Percentiles rank a stretch among this genome's conserved stretches.
phyloP scores from a whole-genome alignment of 2,888 invertebrate genomes.

The Drosophila prostipennis region DNA sequence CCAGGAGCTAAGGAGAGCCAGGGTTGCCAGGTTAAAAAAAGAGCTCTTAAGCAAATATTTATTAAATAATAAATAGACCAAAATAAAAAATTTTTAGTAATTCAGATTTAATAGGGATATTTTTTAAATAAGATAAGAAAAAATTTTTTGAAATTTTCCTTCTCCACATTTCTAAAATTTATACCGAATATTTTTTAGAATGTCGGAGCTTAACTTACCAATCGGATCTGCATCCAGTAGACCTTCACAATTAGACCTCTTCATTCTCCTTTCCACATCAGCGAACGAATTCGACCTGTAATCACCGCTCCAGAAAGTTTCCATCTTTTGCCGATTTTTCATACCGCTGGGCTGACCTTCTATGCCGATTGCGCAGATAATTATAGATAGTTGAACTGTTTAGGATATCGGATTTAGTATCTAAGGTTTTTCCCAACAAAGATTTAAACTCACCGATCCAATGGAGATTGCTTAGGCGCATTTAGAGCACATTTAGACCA shows the following conservation, averaged over 20 bases:
- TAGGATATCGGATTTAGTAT: not conserved
- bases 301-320: not conserved
- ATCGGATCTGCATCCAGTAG: not conserved
- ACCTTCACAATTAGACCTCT: not conserved
- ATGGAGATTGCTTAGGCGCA: conserved; percentile 58
- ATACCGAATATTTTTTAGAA: too few species aligned
- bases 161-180: too few species aligned
- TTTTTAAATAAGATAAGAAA: too few species aligned
- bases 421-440: rapidly evolving
- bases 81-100: too few species aligned
- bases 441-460: conserved; percentile 63
- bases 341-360: conserved; percentile 31
- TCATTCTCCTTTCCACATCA: not conserved
- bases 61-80: not conserved
- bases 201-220: conserved; percentile 3
- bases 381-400: conserved; percentile 42
- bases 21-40: not conserved
- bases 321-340: not conserved
- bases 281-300: conserved; percentile 3
- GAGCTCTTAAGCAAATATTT: not conserved
- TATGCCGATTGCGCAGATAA: conserved; percentile 26
- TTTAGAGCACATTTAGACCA: conserved; percentile 65
- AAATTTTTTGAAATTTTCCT: too few species aligned
- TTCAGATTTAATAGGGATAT: too few species aligned
- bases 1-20: not conserved